Base-by-base conservation (phyloP, 2,888 invertebrate species). In the Tryphoninae sp. region DNA sequence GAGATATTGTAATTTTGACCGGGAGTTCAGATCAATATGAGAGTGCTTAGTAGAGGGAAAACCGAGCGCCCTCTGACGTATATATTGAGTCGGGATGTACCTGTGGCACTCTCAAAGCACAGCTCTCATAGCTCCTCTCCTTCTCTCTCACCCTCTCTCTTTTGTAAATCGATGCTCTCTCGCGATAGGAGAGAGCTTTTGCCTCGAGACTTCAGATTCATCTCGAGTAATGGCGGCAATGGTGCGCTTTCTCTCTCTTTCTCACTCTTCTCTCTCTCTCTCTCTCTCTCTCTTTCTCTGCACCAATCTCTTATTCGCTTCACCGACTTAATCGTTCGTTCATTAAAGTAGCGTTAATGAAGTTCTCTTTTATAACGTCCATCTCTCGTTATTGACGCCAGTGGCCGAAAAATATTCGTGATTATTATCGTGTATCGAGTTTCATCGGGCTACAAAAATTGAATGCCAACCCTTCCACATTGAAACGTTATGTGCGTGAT, bases 1-100 rank as follows among this genome's bases (percentile, higher is more conserved):
- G 69, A 75, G 80, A 76, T 80, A 80, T 76, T 80, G 71, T 76
- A 80, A 80, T 80, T 80, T 71, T 61, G 59, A 65, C 67, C 68
- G 53, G 59, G 61, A 74, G 65, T 67, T 67, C 61, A 80, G 75
- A 80, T 80, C 80, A 67, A 80, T 77, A 61, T 80, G 76, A 75
- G 80, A 80, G 76, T 76, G 75, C 71, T 45, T 65, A 49, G 68
- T 55, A 69, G 49, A 65, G 61, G 75, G 65, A 58, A 58, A 75
- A 42, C 76, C 76, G 76, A 68, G 61, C 76, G 51, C 61, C 53
- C 75, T 67, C 59, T 67, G 33, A 33, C 33, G 61, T 69, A 77
- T 62, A 77, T 53, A 22, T 53, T 51, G 23, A 53, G 19, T 49
- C 51, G 42, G 55, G 58, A 67, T 75, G 69, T 80, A 75, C 58